Conservation (phyloP, 2,113 vertebrate species). For the Aegithalos caudatus region DNA sequence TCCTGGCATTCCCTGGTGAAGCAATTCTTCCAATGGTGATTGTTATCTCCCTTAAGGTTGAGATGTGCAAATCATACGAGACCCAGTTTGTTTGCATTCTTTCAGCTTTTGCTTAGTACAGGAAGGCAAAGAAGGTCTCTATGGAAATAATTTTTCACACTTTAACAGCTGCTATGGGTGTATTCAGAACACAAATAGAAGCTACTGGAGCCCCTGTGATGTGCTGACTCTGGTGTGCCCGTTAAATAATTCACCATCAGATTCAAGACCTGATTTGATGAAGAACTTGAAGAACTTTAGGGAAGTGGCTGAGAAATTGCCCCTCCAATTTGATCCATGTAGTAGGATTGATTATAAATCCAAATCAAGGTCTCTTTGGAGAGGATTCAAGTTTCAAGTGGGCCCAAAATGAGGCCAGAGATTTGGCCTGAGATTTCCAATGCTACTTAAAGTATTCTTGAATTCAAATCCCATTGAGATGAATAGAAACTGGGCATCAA, state of each 20-base stretch:
- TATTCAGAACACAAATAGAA: not conserved
- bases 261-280: not conserved
- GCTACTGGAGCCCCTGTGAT: not conserved
- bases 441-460: not conserved
- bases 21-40: not conserved
- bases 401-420: not conserved
- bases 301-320: not conserved
- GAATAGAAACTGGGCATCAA: not conserved
- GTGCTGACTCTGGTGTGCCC: not conserved
- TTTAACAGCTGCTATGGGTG: not conserved
- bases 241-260: not conserved
- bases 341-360: constrained; percentile 4
- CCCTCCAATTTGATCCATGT: not conserved
- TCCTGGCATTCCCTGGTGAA: not conserved
- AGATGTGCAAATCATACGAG: not conserved
- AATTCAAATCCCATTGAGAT: not conserved
- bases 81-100: not conserved
- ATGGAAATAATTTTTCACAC: constrained; percentile 8
- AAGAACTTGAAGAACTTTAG: not conserved
- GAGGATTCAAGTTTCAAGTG: not conserved
- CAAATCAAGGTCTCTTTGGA: not conserved
- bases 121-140: not conserved
- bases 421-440: not conserved
- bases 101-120: not conserved
- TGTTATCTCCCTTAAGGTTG: not conserved